Evolutionary conservation across 2,797 vertebrate species (phyloP).

Genomic region (Artibeus lituratus): DNA sequence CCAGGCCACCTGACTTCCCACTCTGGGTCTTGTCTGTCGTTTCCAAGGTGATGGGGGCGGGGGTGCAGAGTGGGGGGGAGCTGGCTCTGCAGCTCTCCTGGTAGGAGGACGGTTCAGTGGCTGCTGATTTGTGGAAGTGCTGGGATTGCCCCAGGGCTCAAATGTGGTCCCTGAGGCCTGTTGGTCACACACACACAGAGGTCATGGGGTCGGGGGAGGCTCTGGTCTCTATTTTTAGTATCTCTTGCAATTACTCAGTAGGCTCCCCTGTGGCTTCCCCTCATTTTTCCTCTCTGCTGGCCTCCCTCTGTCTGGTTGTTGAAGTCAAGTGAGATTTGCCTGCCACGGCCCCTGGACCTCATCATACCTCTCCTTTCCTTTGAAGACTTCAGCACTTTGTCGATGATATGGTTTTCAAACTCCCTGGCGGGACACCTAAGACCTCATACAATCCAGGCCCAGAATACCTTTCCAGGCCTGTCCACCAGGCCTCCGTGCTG

Average conservation of each 20-base stretch:
- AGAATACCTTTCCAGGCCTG: neutral
- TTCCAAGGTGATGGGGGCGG: neutral
- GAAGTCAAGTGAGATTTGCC: neutral
- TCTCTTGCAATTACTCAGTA: neutral
- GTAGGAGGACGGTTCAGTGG: fast-evolving
- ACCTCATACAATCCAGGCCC: neutral
- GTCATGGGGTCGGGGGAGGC: fast-evolving
- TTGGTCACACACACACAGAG: neutral
- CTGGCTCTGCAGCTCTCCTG: fast-evolving
- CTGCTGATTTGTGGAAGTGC: neutral
- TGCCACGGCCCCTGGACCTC: fast-evolving
- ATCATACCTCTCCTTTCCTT: neutral
- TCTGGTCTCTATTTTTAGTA: neutral
- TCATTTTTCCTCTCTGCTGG: fast-evolving
- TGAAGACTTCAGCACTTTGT: neutral
- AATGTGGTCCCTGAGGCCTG: neutral
- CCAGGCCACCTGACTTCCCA: neutral
- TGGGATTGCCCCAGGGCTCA: neutral
- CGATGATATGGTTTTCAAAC: neutral
- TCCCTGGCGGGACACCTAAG: neutral
- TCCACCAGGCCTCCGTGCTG: neutral
- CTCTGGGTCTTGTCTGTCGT: neutral
- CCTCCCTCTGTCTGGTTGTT: neutral
- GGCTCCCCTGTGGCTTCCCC: neutral
- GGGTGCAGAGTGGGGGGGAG: no score